phyloP scores from a whole-genome alignment of 2,113 vertebrate genomes.

The Vidua macroura region DNA sequence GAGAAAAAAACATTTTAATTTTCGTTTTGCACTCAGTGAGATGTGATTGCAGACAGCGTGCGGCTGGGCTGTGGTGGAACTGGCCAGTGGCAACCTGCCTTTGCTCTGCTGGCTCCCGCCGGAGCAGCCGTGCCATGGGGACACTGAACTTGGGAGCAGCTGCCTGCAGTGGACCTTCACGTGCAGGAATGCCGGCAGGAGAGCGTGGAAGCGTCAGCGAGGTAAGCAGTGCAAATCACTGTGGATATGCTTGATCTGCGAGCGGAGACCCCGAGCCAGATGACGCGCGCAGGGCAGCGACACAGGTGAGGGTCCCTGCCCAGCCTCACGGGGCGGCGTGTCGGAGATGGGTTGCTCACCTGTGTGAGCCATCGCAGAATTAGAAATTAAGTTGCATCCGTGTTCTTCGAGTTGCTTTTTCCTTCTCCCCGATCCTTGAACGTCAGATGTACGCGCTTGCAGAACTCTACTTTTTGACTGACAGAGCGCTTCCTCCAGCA shows the following conservation, averaged over 20 bases:
- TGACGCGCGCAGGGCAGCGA: rapidly evolving
- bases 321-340: rapidly evolving
- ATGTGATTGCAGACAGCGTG: constrained; percentile 46
- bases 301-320: neutral
- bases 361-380: rapidly evolving
- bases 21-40: constrained; percentile 63
- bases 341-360: rapidly evolving
- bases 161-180: neutral
- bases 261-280: neutral
- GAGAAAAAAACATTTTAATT: constrained; percentile 68
- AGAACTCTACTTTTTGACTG: neutral
- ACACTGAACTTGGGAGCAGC: neutral
- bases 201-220: neutral
- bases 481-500: neutral
- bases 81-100: constrained; percentile 15
- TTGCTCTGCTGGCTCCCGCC: neutral
- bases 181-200: neutral
- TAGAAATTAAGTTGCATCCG: neutral
- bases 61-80: neutral
- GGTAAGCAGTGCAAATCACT: neutral
- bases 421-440: neutral
- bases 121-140: neutral
- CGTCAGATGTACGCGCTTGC: neutral
- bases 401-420: neutral
- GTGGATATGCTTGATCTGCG: neutral